Percentiles rank a stretch among this genome's conserved stretches.
Conservation (phyloP, 2,888 invertebrate genomes). For the Hypomecis atomaria region DNA sequence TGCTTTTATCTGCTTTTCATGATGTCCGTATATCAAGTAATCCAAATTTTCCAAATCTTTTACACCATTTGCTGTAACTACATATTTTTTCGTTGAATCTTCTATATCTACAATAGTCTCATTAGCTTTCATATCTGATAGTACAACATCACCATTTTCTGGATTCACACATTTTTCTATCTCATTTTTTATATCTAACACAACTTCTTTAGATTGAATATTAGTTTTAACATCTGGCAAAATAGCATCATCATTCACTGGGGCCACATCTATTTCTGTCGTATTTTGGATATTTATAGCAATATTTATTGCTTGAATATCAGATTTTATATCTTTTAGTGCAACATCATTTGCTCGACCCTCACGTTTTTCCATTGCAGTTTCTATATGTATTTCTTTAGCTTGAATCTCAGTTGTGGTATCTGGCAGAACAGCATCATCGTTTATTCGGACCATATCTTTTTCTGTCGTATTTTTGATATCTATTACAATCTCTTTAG, state of each 20-base stretch:
- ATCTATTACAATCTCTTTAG: constrained; percentile 26
- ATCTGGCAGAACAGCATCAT: constrained; percentile 20
- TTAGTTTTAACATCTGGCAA: background rate
- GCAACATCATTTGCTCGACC: constrained; percentile 9
- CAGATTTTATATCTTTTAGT: constrained; percentile 19
- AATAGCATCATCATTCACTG: too few relatives aligned
- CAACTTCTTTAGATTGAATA: constrained; percentile 12
- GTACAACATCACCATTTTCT: background rate
- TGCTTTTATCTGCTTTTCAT: constrained; percentile 11
- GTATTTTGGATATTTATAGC: constrained; percentile 22
- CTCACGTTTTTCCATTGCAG: background rate
- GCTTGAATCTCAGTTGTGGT: constrained; percentile 9
- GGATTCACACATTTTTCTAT: background rate
- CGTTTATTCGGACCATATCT: background rate
- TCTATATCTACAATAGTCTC: background rate
- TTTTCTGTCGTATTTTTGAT: constrained; percentile 9
- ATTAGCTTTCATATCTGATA: background rate
- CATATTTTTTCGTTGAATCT: background rate
- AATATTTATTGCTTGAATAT: constrained; percentile 16
- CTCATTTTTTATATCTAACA: constrained; percentile 20
- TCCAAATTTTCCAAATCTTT: constrained; percentile 6
- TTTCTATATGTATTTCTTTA: constrained; percentile 28
- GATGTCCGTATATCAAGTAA: constrained; percentile 10
- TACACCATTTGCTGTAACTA: background rate
- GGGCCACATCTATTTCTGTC: background rate